Base-by-base conservation (phyloP, 2,113 vertebrate genomes). In the Gymnorhina tibicen region DNA sequence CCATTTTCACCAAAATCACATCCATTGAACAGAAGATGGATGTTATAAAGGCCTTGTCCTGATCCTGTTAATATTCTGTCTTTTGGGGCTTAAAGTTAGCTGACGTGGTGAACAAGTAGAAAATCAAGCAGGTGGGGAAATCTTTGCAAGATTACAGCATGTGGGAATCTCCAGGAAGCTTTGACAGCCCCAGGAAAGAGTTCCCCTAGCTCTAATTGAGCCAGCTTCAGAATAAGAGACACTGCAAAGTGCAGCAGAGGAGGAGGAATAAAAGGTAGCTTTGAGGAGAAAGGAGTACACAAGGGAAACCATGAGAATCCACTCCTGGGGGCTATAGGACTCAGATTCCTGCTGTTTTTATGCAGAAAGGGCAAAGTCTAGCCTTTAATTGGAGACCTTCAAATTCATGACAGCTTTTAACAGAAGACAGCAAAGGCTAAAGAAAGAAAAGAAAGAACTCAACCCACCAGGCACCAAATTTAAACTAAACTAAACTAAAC, bases 401-500 rank as follows among this genome's bases (percentile, higher is more conserved):
- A 81, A 72, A 81, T 64, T 32, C 49, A 46, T 46, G 88, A 63
- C 44, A 89, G 73, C 18, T 89, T 91, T 86, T 85, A 94, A 69
- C 35, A 75, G 64, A 53, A 91, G 64, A 56, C 37, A 62, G 79
- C 16, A 81, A 88, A 64, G 44, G 66, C 68, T 81, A 63, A 80
- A 80, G 55, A 91, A 49, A 79, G 53, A 87, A 90, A 94, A 89
- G 64, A 92, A 87, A 73, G 42, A 81, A n/a, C 60, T 94, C 79
- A 93, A 60, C 85, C 85, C 80, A 88, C 64, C 11, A 88, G 64
- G 84, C 44, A 41, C 68, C 60, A 78, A 81, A 92, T 96, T 95
- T 93, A 94, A 94, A 93, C 85, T 76, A 76, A 89, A 66, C 67
- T 93, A 94, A 94, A 93, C 85, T 76, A 76, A 89, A 66, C 67